Percentiles rank a stretch among this genome's conserved stretches.
Conservation (phyloP, 2,888 invertebrate genomes). For the Orthonevra nobilis region DNA sequence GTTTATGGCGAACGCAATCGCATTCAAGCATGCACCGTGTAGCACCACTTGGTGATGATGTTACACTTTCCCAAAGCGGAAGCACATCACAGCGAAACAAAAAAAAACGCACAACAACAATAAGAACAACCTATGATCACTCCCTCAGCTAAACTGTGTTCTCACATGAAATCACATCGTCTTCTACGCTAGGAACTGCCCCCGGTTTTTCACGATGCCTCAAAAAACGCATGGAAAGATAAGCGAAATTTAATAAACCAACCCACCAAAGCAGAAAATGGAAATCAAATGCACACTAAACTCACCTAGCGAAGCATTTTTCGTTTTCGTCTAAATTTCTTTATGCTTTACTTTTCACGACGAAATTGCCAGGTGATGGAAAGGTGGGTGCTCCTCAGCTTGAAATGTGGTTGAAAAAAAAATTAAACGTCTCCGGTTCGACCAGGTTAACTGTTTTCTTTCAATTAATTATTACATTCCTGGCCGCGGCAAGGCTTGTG, state of each 20-base stretch:
- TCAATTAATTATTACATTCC: too few species aligned
- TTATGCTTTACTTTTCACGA: conserved; percentile 14
- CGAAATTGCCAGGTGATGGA: conserved; percentile 20
- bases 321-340: neutral
- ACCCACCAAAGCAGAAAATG: conserved; percentile 43
- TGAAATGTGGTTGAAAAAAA: conserved; percentile 9
- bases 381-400: conserved; percentile 9
- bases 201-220: too few species aligned
- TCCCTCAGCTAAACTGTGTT: conserved; percentile 1
- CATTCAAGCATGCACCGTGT: neutral
- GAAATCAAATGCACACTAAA: conserved; percentile 21
- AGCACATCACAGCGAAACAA: conserved; percentile 39
- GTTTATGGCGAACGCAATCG: neutral
- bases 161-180: conserved; percentile 21
- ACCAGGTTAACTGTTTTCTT: conserved; percentile 18
- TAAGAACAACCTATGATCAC: too few species aligned
- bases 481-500: conserved; percentile 26
- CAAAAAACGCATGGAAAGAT: conserved; percentile 44
- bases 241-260: conserved; percentile 43
- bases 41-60: conserved; percentile 19
- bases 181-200: neutral
- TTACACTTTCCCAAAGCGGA: conserved; percentile 36
- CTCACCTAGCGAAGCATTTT: conserved; percentile 62
- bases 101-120: neutral
- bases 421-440: conserved; percentile 2